Evolutionary conservation across 1,140 invertebrate genomes (phyloP), one percentile per base, ranked within the genome.

Genomic region (Drosophila tropicalis): DNA sequence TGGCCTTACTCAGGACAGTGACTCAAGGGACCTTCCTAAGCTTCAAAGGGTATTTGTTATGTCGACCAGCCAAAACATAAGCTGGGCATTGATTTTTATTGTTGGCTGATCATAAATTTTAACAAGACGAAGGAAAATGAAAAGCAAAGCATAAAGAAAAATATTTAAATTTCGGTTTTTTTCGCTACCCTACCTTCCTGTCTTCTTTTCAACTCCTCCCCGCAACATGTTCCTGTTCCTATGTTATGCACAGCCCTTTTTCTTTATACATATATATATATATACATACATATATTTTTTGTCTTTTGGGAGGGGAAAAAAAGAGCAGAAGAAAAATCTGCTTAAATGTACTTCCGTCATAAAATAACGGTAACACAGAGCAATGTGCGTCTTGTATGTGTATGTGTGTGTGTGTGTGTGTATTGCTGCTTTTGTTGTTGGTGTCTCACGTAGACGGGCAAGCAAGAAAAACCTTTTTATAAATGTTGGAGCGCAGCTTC

Each of bases 341-440:
- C 83, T 87, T 87, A 87, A 87, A 87, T 87, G 83, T 87, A 87
- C 84, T 87, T 87, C 83, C 83, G 83, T 87, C 83, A 87, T 87
- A 87, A 87, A 87, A 87, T 76, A 89, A 87, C 83, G 76, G 79
- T 86, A 86, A 87, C 87, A 83, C 83, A 82, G 75, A 86, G 82
- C 68, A 70, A 63, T 73, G 76, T 76, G 73, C 71, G 69, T 67
- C 56, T n/a, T 40, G 44, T 47, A 25, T 39, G 5, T 62, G 62
- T 44, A 4, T 54, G 58, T 70, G 29, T 69, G 60, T 67, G 57
- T 66, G 58, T 68, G 58, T 63, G 17, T 39, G 36, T 39, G 17
- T 51, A 10, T 19, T 47, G 44, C 22, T 25, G 22, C 22, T 25
- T 25, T 25, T 25, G 2, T 10, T 51, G 44, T 62, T 66, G 63